Evolutionary conservation across 2,797 vertebrate species (phyloP).

Genomic region (Danio aesculapii): DNA sequence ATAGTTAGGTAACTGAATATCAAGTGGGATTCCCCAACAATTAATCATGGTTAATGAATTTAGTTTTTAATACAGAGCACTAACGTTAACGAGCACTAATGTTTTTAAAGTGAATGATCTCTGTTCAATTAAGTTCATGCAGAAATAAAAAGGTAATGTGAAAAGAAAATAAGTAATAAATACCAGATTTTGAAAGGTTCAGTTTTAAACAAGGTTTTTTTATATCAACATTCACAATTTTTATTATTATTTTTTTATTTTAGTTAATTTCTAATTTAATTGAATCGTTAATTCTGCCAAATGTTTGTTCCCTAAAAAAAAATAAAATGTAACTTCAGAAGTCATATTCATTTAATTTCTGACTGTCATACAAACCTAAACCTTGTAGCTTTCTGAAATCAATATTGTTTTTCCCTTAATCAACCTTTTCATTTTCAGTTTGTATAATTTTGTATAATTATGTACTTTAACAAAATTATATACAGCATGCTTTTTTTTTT

Average conservation of each 20-base stretch:
- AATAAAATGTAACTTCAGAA: neutral
- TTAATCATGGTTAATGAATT: neutral
- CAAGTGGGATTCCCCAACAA: neutral
- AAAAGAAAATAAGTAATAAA: no score
- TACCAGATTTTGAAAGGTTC: no score
- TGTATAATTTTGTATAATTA: neutral
- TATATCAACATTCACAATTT: no score
- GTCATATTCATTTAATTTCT: neutral
- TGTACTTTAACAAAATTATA: neutral
- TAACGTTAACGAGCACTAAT: neutral
- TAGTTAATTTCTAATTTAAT: neutral
- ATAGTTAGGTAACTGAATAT: slow-evolving; percentile 49
- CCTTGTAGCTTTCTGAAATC: neutral
- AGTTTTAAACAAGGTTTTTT: no score
- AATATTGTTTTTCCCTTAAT: neutral
- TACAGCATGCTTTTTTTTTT: neutral
- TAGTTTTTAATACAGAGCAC: neutral
- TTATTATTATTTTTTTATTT: no score
- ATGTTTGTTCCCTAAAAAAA: neutral
- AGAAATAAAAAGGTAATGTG: no score
- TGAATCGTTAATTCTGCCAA: neutral
- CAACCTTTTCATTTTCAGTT: no score
- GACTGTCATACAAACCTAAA: neutral
- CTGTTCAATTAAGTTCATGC: no score
- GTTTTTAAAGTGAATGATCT: neutral